Evolutionary conservation across 2,797 vertebrate genomes (phyloP).

Genomic region (Cottoperca gobio): DNA sequence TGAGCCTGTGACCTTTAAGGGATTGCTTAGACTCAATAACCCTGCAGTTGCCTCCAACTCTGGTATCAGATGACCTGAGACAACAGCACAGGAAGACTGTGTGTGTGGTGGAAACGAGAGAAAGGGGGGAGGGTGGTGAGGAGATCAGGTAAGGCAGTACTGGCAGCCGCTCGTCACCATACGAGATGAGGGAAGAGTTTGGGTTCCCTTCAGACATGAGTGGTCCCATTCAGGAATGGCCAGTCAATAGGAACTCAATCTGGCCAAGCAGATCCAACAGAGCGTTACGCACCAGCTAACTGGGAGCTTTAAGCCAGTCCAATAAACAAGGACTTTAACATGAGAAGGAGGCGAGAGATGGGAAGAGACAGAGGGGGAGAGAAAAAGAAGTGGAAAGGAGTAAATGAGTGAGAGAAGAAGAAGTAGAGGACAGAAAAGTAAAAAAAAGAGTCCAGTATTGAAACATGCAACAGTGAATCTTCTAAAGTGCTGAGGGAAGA

Average conservation of each 20-base stretch:
- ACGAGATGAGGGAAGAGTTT: conserved; percentile 77
- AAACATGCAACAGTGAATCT: conserved; percentile 68
- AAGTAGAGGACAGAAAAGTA: conserved; percentile 36
- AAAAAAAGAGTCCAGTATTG: conserved; percentile 42
- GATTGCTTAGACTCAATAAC: conserved; percentile 81
- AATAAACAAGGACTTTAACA: conserved; percentile 81
- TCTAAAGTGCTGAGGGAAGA: conserved; percentile 55
- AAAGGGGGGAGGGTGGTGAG: conserved; percentile 9
- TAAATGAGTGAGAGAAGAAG: conserved; percentile 38
- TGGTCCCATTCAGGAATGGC: conserved; percentile 81
- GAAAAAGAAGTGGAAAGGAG: conserved; percentile 13
- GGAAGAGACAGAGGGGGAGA: conserved; percentile 21
- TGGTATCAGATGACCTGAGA: conserved; percentile 86
- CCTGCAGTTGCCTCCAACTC: conserved; percentile 70
- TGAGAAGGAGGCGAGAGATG: conserved; percentile 63
- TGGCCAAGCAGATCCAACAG: conserved; percentile 69
- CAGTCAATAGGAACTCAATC: conserved; percentile 86
- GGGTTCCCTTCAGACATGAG: conserved; percentile 82
- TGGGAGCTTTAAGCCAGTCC: conserved; percentile 76
- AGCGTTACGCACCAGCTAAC: conserved; percentile 72
- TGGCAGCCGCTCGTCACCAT: conserved; percentile 77
- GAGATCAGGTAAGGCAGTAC: conserved; percentile 75
- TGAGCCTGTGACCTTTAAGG: conserved; percentile 84
- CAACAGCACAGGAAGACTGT: conserved; percentile 71
- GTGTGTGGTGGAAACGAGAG: conserved; percentile 10